phyloP scores from a whole-genome alignment of 2,888 invertebrate species.

The Trissolcus japonicus region DNA sequence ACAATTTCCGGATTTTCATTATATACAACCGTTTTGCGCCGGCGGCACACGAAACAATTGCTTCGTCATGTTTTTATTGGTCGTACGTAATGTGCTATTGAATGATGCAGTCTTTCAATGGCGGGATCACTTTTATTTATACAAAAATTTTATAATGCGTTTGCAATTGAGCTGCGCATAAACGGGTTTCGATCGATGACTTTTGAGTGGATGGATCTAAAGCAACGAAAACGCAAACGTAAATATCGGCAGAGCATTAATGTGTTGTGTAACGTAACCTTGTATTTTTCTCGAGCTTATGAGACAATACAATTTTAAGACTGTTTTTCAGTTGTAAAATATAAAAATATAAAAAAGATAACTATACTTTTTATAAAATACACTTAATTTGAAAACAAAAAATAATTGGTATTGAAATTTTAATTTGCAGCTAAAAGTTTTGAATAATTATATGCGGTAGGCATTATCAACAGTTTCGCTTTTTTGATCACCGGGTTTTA shows the following conservation, averaged over 20 bases:
- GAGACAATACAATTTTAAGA: conserved; percentile 13
- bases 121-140: conserved; percentile 21
- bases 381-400: too few species aligned
- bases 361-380: too few species aligned
- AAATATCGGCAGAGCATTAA: background rate
- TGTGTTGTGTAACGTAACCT: conserved; percentile 31
- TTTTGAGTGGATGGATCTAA: background rate
- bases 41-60: conserved; percentile 43
- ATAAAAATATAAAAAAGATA: background rate
- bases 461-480: conserved; percentile 8
- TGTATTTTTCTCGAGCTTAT: conserved; percentile 6
- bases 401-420: too few species aligned
- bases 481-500: conserved; percentile 6
- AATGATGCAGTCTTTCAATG: conserved; percentile 32
- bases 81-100: conserved; percentile 31
- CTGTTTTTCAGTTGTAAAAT: background rate
- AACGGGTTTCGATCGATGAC: conserved; percentile 12
- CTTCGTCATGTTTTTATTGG: conserved; percentile 50
- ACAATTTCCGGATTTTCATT: conserved; percentile 41
- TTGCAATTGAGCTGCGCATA: conserved; percentile 14
- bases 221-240: background rate
- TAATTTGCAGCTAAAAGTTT: too few species aligned
- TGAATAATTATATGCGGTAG: background rate
- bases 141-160: conserved; percentile 36
- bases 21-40: conserved; percentile 18